Evolutionary conservation across 2,113 vertebrate genomes (phyloP).

Genomic region (Phyllopteryx taeniolatus): DNA sequence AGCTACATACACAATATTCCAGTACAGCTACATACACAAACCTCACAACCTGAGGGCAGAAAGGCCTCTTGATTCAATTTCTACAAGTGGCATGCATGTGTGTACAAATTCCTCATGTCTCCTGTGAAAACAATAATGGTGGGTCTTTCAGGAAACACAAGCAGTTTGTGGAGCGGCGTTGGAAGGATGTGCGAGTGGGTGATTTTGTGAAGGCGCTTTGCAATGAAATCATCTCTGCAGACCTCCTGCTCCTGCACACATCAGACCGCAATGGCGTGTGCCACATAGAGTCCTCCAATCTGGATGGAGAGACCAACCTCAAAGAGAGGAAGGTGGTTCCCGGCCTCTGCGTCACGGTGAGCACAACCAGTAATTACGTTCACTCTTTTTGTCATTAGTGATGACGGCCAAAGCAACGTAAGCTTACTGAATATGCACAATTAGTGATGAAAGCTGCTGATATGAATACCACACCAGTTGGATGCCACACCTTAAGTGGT

Average conservation of each 20-base stretch:
- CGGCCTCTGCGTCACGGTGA: conserved; percentile 57
- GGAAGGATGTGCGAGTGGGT: conserved; percentile 89
- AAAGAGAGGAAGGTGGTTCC: conserved; percentile 79
- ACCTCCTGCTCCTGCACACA: conserved; percentile 86
- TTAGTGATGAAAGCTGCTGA: neutral
- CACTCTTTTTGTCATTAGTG: neutral
- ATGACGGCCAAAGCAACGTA: neutral
- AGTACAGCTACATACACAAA: conserved; percentile 5
- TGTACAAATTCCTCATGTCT: neutral
- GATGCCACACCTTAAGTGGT: neutral
- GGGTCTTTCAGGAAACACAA: conserved; percentile 69
- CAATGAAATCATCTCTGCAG: conserved; percentile 89
- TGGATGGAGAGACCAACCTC: conserved; percentile 94
- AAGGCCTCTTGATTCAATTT: neutral
- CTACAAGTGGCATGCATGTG: neutral
- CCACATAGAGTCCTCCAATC: conserved; percentile 85
- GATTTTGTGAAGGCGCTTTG: conserved; percentile 86
- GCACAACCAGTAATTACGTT: neutral
- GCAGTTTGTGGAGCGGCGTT: conserved; percentile 75
- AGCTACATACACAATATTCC: conserved; percentile 14
- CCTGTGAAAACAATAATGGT: neutral
- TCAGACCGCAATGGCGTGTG: conserved; percentile 84
- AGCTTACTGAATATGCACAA: neutral
- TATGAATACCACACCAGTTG: conserved; percentile 3
- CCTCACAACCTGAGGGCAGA: neutral